These are phyloP conservation scores for Agelastica alni DNA, from an alignment of 2,888 invertebrate genomes.

Conservation along the genomic window DNA sequence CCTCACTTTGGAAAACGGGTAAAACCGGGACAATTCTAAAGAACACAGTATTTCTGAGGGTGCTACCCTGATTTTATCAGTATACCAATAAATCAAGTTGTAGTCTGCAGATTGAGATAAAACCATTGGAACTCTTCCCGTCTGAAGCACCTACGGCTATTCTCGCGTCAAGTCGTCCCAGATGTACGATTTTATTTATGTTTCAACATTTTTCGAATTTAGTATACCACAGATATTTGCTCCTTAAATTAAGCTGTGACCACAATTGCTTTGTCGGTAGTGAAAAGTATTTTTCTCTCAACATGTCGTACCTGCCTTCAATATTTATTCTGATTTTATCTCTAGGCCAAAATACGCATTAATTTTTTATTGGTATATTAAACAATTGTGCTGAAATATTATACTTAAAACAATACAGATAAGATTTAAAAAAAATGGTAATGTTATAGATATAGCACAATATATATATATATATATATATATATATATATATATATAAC, in stretches of 20 bases:
- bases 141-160: constrained; percentile 54
- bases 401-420: too few species aligned
- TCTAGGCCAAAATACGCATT: too few species aligned
- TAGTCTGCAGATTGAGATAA: constrained; percentile 53
- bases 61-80: constrained; percentile 55
- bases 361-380: too few species aligned
- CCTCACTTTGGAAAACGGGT: constrained; percentile 20
- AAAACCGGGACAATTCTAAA: constrained; percentile 25
- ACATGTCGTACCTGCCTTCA: background rate
- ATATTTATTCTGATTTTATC: background rate
- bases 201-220: constrained; percentile 50
- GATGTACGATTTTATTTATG: constrained; percentile 55
- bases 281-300: constrained; percentile 26
- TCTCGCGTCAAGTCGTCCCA: constrained; percentile 52
- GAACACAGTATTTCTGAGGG: constrained; percentile 40
- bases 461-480: too few species aligned
- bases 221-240: constrained; percentile 46
- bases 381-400: too few species aligned
- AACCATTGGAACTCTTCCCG: constrained; percentile 51
- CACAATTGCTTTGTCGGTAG: constrained; percentile 32
- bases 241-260: constrained; percentile 46
- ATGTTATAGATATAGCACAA: too few species aligned
- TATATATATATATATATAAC: too few species aligned
- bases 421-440: too few species aligned
- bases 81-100: constrained; percentile 54